Conservation (phyloP, 2,888 invertebrate species). For the Liodrosophila aerea region DNA sequence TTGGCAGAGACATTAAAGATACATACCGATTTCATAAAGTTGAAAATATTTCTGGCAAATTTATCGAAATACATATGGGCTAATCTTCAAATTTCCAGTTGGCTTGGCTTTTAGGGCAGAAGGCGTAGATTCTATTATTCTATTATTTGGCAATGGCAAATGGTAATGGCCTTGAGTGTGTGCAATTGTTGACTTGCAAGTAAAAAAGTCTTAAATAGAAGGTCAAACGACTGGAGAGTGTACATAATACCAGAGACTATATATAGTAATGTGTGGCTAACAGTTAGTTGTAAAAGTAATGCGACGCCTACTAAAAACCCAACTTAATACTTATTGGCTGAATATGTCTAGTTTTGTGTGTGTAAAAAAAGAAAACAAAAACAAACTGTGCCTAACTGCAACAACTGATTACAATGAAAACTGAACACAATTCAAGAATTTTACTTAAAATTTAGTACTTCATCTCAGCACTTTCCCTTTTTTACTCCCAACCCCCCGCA, state of each 20-base stretch:
- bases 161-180: slow-evolving; percentile 57
- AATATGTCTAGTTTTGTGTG: slow-evolving; percentile 80
- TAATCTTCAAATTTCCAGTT: slow-evolving; percentile 73
- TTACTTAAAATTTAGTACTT: background rate
- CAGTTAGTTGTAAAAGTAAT: slow-evolving; percentile 38
- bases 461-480: slow-evolving; percentile 17
- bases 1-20: too few species aligned
- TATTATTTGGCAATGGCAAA: slow-evolving; percentile 31
- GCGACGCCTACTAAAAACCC: slow-evolving; percentile 62
- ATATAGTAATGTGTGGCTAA: slow-evolving; percentile 21
- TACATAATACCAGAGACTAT: background rate
- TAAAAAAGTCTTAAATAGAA: slow-evolving; percentile 1
- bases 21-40: too few species aligned
- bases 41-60: slow-evolving; percentile 17
- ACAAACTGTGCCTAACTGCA: slow-evolving; percentile 42
- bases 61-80: slow-evolving; percentile 30
- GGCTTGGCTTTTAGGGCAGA: slow-evolving; percentile 70
- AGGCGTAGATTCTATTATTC: slow-evolving; percentile 58
- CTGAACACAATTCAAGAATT: slow-evolving; percentile 12
- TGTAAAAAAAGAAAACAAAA: too few species aligned
- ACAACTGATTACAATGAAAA: slow-evolving; percentile 39
- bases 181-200: too few species aligned
- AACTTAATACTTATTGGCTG: slow-evolving; percentile 30
- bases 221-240: slow-evolving; percentile 13
- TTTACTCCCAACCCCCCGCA: background rate